phyloP scores from a whole-genome alignment of 2,888 invertebrate genomes.

The Stramonita haemastoma region DNA sequence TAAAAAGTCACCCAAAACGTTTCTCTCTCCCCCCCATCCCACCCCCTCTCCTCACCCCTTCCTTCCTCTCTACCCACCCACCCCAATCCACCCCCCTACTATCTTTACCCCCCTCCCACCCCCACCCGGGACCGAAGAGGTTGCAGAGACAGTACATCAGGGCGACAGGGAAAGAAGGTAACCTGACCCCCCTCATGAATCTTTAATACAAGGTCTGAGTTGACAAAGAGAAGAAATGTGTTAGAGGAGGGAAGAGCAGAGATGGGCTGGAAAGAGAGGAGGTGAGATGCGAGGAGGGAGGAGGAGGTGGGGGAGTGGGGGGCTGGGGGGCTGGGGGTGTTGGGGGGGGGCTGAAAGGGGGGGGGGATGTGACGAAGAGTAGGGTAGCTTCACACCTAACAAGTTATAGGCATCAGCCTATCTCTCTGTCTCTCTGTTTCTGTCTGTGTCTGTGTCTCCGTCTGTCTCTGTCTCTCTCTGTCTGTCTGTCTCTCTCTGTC shows the following conservation, averaged over 20 bases:
- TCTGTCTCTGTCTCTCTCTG: too few species aligned
- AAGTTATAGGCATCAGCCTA: background rate
- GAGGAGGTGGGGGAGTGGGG: background rate
- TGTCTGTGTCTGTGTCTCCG: too few species aligned
- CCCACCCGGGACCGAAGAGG: too few species aligned
- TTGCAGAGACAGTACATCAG: background rate
- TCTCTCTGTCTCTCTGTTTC: too few species aligned
- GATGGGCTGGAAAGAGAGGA: background rate
- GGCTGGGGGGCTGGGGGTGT: background rate
- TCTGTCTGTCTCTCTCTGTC: too few species aligned
- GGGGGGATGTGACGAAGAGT: too few species aligned
- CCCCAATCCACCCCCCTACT: too few species aligned
- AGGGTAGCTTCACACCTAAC: background rate
- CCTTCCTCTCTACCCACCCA: background rate
- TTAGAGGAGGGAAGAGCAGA: background rate
- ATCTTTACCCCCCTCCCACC: too few species aligned
- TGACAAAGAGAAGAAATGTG: background rate
- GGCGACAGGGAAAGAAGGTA: background rate
- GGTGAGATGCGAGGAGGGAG: background rate
- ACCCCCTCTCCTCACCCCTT: background rate
- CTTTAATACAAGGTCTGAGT: background rate
- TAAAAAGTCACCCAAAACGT: background rate
- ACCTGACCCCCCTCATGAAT: slow-evolving; percentile 6
- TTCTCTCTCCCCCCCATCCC: background rate
- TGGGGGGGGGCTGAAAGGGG: too few species aligned